Percentiles rank a stretch among this genome's conserved stretches.
Conservation (phyloP, 2,888 invertebrate genomes). For the Drosophila neonasuta region DNA sequence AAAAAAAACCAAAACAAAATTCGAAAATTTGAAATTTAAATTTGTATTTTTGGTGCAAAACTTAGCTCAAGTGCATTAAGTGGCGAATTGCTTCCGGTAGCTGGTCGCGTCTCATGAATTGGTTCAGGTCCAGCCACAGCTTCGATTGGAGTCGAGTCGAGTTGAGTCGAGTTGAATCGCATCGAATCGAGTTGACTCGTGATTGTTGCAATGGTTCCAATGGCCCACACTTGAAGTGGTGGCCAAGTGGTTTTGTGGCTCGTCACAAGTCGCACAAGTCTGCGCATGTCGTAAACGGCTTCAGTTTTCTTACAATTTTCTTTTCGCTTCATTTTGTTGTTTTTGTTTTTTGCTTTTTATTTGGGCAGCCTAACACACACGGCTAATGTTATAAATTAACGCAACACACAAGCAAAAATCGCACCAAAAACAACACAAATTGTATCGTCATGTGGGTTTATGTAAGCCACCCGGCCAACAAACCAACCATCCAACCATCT, state of each 20-base stretch:
- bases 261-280: constrained; percentile 55
- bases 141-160: constrained; percentile 7
- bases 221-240: constrained; percentile 46
- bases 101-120: constrained; percentile 22
- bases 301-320: constrained; percentile 58
- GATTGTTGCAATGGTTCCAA: constrained; percentile 37
- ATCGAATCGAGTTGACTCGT: constrained; percentile 28
- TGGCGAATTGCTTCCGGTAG: constrained; percentile 72
- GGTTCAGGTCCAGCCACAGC: constrained; percentile 12
- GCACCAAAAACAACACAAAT: constrained; percentile 49
- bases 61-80: constrained; percentile 62
- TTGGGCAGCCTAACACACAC: constrained; percentile 42
- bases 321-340: constrained; percentile 41
- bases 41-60: constrained; percentile 49
- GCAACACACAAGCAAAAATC: constrained; percentile 50
- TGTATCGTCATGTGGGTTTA: constrained; percentile 66
- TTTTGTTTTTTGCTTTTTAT: constrained; percentile 50
- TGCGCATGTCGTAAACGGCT: constrained; percentile 61
- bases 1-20: constrained; percentile 2
- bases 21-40: constrained; percentile 53
- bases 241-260: constrained; percentile 39
- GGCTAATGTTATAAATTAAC: constrained; percentile 67
- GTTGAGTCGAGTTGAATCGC: constrained; percentile 4
- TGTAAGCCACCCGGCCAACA: constrained; percentile 58
- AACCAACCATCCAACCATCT: constrained; percentile 29